Percentiles rank a stretch among this genome's conserved stretches.
These are phyloP conservation scores for Calidris pygmaea DNA, from an alignment of 2,113 vertebrate genomes.

Conservation along the genomic window DNA sequence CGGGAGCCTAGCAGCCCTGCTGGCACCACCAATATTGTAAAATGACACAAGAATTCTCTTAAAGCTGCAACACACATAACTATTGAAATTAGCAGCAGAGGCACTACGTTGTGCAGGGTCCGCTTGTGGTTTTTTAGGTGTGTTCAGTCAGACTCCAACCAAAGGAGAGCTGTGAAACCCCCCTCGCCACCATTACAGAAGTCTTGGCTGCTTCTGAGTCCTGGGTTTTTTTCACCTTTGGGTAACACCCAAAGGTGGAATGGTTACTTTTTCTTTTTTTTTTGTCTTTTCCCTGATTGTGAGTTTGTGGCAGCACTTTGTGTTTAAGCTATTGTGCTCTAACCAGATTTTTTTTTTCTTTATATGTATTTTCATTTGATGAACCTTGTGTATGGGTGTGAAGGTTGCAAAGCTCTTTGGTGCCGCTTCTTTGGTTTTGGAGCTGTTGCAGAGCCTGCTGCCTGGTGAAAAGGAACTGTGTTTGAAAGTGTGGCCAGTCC, in stretches of 20 bases:
- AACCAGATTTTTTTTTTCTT: neutral
- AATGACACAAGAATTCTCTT: constrained; percentile 40
- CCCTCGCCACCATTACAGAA: neutral
- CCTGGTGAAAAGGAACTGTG: neutral
- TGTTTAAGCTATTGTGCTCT: neutral
- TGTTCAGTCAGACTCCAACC: neutral
- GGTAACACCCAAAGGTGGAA: neutral
- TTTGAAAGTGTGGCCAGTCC: neutral
- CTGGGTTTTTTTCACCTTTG: neutral
- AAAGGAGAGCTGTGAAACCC: neutral
- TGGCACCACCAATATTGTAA: constrained; percentile 1
- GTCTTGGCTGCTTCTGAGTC: neutral
- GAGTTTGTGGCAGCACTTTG: neutral
- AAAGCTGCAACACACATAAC: neutral
- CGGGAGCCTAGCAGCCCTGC: neutral
- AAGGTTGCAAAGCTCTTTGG: neutral
- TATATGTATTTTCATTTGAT: neutral
- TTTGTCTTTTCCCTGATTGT: neutral
- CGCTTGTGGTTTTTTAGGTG: neutral
- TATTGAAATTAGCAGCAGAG: neutral
- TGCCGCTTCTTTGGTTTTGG: neutral
- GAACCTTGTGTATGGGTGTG: neutral
- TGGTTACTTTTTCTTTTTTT: neutral
- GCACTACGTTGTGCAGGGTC: neutral
- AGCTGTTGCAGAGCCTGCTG: neutral